phyloP scores from a whole-genome alignment of 2,888 invertebrate species.

The Sicus ferrugineus region DNA sequence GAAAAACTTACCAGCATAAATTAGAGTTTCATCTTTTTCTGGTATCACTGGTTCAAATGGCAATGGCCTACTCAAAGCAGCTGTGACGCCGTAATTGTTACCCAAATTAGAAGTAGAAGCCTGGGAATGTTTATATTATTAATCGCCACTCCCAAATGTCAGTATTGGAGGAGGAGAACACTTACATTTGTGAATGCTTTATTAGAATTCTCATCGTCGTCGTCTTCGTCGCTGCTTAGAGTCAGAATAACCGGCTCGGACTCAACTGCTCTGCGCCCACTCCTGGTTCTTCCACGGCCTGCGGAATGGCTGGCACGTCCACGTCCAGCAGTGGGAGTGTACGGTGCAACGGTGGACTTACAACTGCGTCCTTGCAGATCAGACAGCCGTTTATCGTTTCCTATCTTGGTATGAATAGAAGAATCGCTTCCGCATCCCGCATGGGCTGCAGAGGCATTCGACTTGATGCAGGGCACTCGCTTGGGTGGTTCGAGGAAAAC shows the following conservation, averaged over 20 bases:
- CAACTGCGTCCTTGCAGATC: slow-evolving; percentile 26
- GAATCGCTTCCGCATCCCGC: slow-evolving; percentile 34
- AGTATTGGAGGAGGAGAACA: slow-evolving; percentile 4
- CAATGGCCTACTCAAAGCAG: slow-evolving; percentile 49
- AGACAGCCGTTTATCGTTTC: slow-evolving; percentile 52
- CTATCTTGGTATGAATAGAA: slow-evolving; percentile 39
- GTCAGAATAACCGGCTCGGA: slow-evolving; percentile 75
- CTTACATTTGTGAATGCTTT: slow-evolving; percentile 51
- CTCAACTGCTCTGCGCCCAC: slow-evolving; percentile 67
- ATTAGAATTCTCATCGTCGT: slow-evolving; percentile 53
- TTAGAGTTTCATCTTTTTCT: slow-evolving; percentile 54
- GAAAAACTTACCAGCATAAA: slow-evolving; percentile 55
- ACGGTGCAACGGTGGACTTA: slow-evolving; percentile 31
- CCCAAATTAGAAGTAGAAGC: slow-evolving; percentile 40
- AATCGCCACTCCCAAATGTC: background rate
- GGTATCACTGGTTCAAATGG: slow-evolving; percentile 57
- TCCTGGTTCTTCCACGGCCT: slow-evolving; percentile 61
- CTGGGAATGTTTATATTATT: slow-evolving; percentile 35
- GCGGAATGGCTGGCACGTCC: slow-evolving; percentile 48
- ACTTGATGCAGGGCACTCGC: slow-evolving; percentile 57
- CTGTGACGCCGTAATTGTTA: slow-evolving; percentile 13
- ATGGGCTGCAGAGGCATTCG: slow-evolving; percentile 36
- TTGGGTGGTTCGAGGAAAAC: slow-evolving; percentile 78
- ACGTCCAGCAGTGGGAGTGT: slow-evolving; percentile 39
- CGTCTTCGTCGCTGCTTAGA: slow-evolving; percentile 77